Base-by-base conservation (phyloP, 1,140 invertebrate genomes). In the Nephila pilipes region DNA sequence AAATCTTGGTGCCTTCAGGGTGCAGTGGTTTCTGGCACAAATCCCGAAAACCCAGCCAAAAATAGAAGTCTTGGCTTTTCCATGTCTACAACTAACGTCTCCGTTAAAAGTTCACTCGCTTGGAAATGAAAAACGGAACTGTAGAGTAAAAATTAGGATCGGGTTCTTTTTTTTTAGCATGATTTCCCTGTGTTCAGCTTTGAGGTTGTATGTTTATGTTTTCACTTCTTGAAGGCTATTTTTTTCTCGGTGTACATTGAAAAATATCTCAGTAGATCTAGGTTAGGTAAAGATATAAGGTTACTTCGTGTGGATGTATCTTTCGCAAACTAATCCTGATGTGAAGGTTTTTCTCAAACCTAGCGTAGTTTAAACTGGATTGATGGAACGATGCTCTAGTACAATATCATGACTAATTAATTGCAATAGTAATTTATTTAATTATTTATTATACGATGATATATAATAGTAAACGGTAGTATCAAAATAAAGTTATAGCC, bases 11-110 rank as follows among this genome's bases (percentile, higher is more conserved):
- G 46, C 85, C 87, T 75, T 38, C 63, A 54, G 65, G 63, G 10
- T 32, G 36, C 87, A 69, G 87, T 88, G 87, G 87, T 88, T 88
- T 88, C 69, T 88, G 87, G 87, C 87, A 75, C 6, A 75, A 65
- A 69, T 88, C 87, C 87, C 25, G 85, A 38, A 87, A 63, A 83
- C 22, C 8, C 2, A 10, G n/a, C 87, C 87, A 75, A 75, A 88
- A 88, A 88, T 88, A 88, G 54, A 75, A 22, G 36, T 25, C 54
- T 75, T 32, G 65, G 63, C 57, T 87, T 88, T 88, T 22, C 58
- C 38, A 20, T 32, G 87, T 88, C 65, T 69, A 57, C 29, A 69
- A 63, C 81, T 8, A 29, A 55, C 22, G 81, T 83, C 81, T 83
- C 54, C n/a, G 81, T 83, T 83, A 55, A 83, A 75, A 75, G 81